Conservation (phyloP, 2,797 vertebrate genomes). For the Uromys caudimaculatus region DNA sequence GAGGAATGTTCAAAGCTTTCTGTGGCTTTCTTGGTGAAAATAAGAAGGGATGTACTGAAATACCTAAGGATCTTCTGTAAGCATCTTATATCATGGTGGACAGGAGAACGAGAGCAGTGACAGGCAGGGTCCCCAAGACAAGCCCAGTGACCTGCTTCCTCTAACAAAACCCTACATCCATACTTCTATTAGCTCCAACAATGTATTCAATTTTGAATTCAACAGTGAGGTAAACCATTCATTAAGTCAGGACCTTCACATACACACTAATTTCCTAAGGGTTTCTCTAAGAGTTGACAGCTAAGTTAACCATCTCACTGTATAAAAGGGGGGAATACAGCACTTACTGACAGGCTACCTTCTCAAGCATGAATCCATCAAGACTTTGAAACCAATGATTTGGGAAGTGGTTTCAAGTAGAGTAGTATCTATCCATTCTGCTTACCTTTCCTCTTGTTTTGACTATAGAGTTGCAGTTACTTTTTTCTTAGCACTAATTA, state of each 20-base stretch:
- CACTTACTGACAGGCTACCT: background rate
- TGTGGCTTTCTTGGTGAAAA: background rate
- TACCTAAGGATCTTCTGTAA: background rate
- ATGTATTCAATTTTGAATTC: background rate
- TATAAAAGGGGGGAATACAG: background rate
- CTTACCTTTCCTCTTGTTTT: background rate
- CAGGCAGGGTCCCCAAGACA: background rate
- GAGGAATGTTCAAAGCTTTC: background rate
- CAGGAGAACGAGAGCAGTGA: background rate
- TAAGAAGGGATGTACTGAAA: background rate
- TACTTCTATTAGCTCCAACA: background rate
- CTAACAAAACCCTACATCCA: background rate
- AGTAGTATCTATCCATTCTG: background rate
- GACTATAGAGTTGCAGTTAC: background rate
- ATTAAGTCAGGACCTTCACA: background rate
- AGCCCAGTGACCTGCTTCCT: background rate
- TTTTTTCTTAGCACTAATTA: constrained; percentile 15
- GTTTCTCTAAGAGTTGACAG: background rate
- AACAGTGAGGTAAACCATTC: background rate
- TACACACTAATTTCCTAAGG: background rate
- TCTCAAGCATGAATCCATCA: background rate
- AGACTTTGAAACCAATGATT: background rate
- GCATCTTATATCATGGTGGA: too few relatives aligned
- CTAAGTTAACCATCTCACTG: background rate
- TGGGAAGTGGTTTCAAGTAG: constrained; percentile 11